These are phyloP conservation scores for Cantharis nigra DNA, from an alignment of 2,888 invertebrate species.

Conservation along the genomic window DNA sequence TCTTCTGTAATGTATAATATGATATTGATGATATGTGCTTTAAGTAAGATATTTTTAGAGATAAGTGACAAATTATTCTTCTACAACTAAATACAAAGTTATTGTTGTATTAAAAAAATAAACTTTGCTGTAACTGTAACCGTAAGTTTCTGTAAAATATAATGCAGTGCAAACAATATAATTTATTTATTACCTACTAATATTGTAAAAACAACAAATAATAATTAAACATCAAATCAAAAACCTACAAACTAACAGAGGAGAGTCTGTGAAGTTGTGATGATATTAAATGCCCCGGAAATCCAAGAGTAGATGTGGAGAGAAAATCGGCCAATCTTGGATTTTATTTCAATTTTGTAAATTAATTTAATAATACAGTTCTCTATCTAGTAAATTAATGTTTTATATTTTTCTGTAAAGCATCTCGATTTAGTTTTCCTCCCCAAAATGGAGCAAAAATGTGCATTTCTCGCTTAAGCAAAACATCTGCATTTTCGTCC, in stretches of 20 bases:
- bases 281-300: too few species aligned
- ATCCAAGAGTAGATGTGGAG: too few species aligned
- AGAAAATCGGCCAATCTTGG: too few species aligned
- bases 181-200: too few species aligned
- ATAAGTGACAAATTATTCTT: background rate
- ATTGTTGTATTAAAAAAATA: background rate
- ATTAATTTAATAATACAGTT: too few species aligned
- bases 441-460: conserved; percentile 46
- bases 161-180: background rate
- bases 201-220: too few species aligned
- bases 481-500: conserved; percentile 27
- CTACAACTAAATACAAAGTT: background rate
- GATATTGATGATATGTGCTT: background rate
- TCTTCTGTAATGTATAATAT: background rate
- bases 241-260: too few species aligned
- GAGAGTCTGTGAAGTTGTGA: too few species aligned
- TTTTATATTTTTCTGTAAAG: conserved; percentile 7
- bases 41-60: background rate
- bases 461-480: conserved; percentile 37
- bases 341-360: too few species aligned
- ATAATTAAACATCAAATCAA: too few species aligned
- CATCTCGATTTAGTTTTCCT: conserved; percentile 39
- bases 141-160: background rate
- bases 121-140: background rate
- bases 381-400: too few species aligned